Evolutionary conservation across 64 coral and sea anemone genomes (phyloP).

Genomic region (Astreopora myriophthalma): DNA sequence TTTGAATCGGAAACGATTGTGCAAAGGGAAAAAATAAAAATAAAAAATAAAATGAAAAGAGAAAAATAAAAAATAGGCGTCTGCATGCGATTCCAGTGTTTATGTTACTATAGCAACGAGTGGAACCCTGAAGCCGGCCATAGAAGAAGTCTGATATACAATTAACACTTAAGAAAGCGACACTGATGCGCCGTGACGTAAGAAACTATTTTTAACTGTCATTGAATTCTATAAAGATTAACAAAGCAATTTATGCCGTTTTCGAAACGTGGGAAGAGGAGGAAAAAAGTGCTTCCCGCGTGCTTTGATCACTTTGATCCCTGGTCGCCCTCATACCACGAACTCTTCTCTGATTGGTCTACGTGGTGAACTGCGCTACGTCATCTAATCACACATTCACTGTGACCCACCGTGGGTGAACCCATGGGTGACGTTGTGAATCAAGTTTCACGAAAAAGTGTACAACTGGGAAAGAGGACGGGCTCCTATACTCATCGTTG

Average conservation of each 20-base stretch:
- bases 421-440: conserved; percentile 25
- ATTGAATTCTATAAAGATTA: background rate
- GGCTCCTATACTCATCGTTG: background rate
- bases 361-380: conserved; percentile 10
- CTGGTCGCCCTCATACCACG: background rate
- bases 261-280: background rate
- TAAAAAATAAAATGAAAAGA: too few species aligned
- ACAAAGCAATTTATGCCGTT: background rate
- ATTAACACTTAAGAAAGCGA: background rate
- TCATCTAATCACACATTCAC: conserved; percentile 65
- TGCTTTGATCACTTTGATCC: conserved; percentile 13
- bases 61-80: too few species aligned
- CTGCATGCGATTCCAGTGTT: background rate
- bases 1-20: too few species aligned
- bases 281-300: background rate
- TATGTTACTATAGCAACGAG: conserved; percentile 7
- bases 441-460: background rate
- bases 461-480: background rate
- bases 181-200: background rate
- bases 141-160: background rate
- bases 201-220: background rate
- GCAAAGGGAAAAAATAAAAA: too few species aligned
- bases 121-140: background rate
- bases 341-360: conserved; percentile 5
- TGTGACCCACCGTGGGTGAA: too few species aligned